Evolutionary conservation across 2,797 vertebrate genomes (phyloP).

Genomic region (Mastacembelus armatus): DNA sequence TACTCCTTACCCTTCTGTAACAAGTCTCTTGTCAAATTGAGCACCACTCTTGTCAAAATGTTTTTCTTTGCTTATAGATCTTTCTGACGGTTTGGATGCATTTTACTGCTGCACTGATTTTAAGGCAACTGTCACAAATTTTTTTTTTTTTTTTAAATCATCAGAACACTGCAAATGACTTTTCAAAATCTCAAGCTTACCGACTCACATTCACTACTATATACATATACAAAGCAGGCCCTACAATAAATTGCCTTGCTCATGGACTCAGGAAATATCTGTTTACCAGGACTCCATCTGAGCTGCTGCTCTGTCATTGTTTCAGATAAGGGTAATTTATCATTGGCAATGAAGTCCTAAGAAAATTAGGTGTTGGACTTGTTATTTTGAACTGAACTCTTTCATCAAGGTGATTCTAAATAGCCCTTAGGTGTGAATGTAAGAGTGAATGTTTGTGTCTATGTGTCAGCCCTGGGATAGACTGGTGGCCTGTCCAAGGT

Average conservation of each 20-base stretch:
- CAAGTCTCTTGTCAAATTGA: not conserved
- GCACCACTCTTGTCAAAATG: not conserved
- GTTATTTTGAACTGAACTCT: slow-evolving; percentile 4
- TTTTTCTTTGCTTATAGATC: not conserved
- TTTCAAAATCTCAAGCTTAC: not conserved
- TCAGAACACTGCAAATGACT: not conserved
- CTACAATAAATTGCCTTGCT: too few relatives aligned
- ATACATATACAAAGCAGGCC: not conserved
- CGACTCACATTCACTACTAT: slow-evolving; percentile 5
- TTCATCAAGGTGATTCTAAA: slow-evolving; percentile 3
- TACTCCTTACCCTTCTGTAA: not conserved
- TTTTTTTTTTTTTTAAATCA: too few relatives aligned
- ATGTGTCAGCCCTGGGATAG: too few relatives aligned
- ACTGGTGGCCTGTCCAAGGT: too few relatives aligned
- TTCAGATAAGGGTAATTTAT: not conserved
- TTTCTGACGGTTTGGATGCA: not conserved
- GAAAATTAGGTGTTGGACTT: not conserved
- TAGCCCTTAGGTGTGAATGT: too few relatives aligned
- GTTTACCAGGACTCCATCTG: not conserved
- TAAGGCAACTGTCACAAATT: not conserved
- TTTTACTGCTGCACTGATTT: not conserved
- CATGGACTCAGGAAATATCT: not conserved
- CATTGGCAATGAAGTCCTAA: not conserved
- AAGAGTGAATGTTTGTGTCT: too few relatives aligned
- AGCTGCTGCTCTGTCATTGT: not conserved